Conservation (phyloP, 2,888 invertebrate species). For the Ametastegia equiseti region DNA sequence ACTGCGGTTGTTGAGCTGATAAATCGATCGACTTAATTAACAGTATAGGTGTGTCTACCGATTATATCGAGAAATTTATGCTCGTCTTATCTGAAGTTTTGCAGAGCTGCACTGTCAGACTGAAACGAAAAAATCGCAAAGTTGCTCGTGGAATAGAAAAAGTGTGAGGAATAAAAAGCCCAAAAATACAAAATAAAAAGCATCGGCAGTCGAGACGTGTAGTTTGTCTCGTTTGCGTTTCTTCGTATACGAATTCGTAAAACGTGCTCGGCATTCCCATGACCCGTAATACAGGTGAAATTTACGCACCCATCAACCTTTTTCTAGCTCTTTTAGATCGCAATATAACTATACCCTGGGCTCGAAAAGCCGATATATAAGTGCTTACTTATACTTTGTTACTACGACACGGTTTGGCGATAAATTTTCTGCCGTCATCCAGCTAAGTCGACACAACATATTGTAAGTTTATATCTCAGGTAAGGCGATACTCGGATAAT, state of each 20-base stretch:
- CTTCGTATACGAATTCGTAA: not conserved
- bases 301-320: constrained; percentile 24
- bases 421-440: constrained; percentile 7
- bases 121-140: no score
- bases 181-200: no score
- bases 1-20: not conserved
- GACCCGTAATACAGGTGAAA: constrained; percentile 24
- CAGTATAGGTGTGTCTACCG: not conserved
- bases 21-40: constrained; percentile 10
- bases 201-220: no score
- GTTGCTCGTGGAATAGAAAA: no score
- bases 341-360: not conserved
- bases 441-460: constrained; percentile 25
- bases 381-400: not conserved
- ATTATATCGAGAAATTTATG: not conserved
- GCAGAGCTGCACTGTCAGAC: no score
- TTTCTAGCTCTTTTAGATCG: not conserved
- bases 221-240: not conserved
- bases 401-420: constrained; percentile 15
- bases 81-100: not conserved
- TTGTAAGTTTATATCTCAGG: not conserved
- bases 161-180: no score
- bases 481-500: not conserved
- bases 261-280: not conserved
- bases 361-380: not conserved